Evolutionary conservation across 2,113 vertebrate species (phyloP).

Genomic region (Octodon degus): DNA sequence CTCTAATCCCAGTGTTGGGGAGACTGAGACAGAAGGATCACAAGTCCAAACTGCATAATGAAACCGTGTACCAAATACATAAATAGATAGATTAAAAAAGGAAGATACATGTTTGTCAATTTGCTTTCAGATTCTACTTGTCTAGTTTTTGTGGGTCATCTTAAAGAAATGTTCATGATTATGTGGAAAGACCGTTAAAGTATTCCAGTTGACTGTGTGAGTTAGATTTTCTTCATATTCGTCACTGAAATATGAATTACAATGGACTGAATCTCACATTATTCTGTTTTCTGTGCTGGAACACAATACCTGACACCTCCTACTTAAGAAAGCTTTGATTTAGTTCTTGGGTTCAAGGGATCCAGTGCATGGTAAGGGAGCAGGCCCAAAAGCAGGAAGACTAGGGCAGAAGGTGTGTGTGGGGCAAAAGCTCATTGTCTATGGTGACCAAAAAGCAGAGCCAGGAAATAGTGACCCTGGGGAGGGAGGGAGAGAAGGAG

Average conservation of each 20-base stretch:
- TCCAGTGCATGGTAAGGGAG: neutral
- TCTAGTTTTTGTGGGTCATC: neutral
- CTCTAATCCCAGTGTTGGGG: too few species aligned
- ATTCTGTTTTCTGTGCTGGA: neutral
- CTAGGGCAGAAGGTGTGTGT: neutral
- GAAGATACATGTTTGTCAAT: neutral
- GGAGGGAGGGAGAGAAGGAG: neutral
- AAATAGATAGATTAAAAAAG: neutral
- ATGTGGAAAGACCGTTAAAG: constrained; percentile 4
- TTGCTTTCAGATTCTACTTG: neutral
- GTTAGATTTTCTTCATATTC: neutral
- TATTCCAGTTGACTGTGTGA: neutral
- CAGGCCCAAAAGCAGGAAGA: neutral
- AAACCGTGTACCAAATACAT: too few species aligned
- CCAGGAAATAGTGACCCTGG: neutral
- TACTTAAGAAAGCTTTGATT: neutral
- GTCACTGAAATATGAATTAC: constrained; percentile 2
- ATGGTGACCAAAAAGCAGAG: neutral
- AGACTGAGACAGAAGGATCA: too few species aligned
- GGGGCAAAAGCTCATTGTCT: neutral
- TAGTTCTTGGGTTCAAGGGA: neutral
- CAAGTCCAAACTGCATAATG: too few species aligned
- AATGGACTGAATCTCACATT: neutral
- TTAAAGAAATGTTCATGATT: neutral
- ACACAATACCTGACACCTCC: neutral